A percentile compares a stretch with the other conserved stretches of the same genome.
Evolutionary conservation across 2,797 vertebrate genomes (phyloP).

Genomic region (Pangasius sanitwongsei): DNA sequence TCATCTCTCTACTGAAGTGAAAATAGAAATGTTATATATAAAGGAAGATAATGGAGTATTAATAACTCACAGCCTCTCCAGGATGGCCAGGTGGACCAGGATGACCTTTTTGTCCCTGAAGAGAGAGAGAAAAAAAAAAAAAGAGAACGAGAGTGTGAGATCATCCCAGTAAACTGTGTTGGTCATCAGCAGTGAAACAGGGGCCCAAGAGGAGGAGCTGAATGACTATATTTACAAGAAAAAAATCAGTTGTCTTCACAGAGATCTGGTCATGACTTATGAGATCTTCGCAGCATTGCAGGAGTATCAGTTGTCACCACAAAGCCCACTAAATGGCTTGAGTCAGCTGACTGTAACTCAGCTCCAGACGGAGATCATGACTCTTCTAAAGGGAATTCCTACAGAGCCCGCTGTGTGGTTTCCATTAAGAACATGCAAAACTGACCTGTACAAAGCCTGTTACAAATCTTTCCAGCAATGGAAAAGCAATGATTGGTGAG

Average conservation of each 20-base stretch:
- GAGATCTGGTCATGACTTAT: not conserved
- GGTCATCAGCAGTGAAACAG: not conserved
- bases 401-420: constrained; percentile 20
- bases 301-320: constrained; percentile 36
- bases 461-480: constrained; percentile 50
- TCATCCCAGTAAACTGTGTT: not conserved
- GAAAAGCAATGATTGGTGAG: constrained; percentile 45
- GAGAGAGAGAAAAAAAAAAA: constrained; percentile 39
- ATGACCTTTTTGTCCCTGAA: constrained; percentile 87
- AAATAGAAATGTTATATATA: not conserved
- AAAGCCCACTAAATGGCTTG: constrained; percentile 26
- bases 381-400: constrained; percentile 37
- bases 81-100: constrained; percentile 87
- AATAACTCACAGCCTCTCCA: constrained; percentile 89
- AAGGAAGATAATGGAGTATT: not conserved
- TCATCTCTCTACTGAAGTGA: not conserved
- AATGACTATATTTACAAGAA: not conserved
- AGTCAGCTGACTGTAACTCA: constrained; percentile 29
- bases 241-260: not conserved
- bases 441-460: constrained; percentile 26
- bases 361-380: constrained; percentile 25
- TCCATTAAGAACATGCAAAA: constrained; percentile 33
- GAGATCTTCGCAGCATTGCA: not conserved
- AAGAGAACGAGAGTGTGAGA: not conserved
- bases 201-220: not conserved